phyloP scores from a whole-genome alignment of 2,113 vertebrate species.

The Cephalopterus ornatus region DNA sequence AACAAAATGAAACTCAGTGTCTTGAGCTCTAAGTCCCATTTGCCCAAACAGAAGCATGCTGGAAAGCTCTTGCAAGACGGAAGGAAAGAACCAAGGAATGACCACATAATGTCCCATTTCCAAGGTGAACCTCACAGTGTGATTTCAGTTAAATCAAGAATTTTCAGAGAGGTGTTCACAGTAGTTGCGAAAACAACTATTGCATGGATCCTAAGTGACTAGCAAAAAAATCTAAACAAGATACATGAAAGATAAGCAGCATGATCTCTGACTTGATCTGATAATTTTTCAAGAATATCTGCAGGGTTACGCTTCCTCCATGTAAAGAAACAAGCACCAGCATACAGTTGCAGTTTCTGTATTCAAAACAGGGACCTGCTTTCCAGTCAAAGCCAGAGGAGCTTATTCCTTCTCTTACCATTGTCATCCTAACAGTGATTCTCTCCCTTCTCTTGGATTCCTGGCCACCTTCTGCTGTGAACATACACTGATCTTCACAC shows the following conservation, averaged over 20 bases:
- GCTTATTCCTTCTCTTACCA: background rate
- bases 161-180: background rate
- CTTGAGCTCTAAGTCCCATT: background rate
- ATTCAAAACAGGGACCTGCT: background rate
- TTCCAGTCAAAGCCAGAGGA: background rate
- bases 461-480: background rate
- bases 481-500: background rate
- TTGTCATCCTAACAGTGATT: background rate
- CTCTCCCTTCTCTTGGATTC: background rate
- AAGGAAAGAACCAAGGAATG: background rate
- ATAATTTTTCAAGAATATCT: background rate
- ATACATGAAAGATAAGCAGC: background rate
- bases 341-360: background rate
- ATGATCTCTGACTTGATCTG: background rate
- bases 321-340: background rate
- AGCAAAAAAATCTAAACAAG: background rate
- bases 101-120: background rate
- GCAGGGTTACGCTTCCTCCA: background rate
- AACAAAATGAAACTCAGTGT: background rate
- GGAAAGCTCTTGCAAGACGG: background rate
- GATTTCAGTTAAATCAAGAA: background rate
- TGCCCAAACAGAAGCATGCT: background rate
- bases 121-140: background rate
- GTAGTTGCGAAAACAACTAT: background rate
- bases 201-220: background rate